Conservation (phyloP, 2,797 vertebrate genomes). For the Pampus argenteus region DNA sequence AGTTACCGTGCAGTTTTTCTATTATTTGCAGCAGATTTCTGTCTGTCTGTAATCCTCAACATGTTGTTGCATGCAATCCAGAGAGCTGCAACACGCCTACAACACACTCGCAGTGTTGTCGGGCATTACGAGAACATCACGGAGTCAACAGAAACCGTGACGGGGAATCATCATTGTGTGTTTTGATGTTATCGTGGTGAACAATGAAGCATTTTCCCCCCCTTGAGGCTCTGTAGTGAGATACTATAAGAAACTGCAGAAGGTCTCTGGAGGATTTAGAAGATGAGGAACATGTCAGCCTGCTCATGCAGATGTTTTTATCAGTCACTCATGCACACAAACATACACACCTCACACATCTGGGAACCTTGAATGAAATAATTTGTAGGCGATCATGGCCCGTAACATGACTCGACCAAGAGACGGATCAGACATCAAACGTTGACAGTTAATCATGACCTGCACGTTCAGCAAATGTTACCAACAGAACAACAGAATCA, state of each 20-base stretch:
- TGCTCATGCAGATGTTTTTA: conserved; percentile 19
- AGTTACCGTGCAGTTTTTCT: neutral
- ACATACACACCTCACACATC: neutral
- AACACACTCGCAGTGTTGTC: conserved; percentile 3
- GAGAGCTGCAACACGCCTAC: conserved; percentile 14
- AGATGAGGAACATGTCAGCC: conserved; percentile 42
- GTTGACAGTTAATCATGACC: too few species aligned
- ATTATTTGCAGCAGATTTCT: conserved; percentile 14
- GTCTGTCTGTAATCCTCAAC: conserved; percentile 23
- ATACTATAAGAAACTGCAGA: conserved; percentile 43
- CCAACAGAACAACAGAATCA: too few species aligned
- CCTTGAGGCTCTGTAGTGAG: conserved; percentile 33
- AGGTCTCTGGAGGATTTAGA: conserved; percentile 35
- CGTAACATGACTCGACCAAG: too few species aligned
- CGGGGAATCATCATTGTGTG: conserved; percentile 57
- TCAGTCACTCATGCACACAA: neutral
- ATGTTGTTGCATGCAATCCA: conserved; percentile 19
- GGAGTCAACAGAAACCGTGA: conserved; percentile 58
- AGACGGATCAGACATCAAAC: too few species aligned
- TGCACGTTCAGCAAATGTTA: too few species aligned
- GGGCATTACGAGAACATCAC: conserved; percentile 56
- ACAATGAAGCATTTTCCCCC: conserved; percentile 56
- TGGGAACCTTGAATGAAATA: conserved; percentile 20
- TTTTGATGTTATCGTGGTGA: conserved; percentile 66
- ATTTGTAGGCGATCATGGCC: neutral